These are phyloP conservation scores for Ctenosaura bakeri DNA, from an alignment of 2,797 vertebrate species.

Conservation along the genomic window DNA sequence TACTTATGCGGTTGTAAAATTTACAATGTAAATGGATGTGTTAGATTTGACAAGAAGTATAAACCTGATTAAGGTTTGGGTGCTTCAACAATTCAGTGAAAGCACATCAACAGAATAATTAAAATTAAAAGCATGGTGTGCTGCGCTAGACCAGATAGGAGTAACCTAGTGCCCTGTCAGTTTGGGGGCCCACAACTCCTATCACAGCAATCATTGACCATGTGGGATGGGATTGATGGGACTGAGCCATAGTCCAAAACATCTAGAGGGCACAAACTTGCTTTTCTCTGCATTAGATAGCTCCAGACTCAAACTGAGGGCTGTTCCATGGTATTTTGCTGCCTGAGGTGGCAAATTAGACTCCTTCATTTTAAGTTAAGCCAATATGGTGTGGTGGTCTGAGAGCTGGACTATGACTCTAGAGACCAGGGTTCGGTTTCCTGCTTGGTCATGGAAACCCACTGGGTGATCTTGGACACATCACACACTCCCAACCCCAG, in stretches of 20 bases:
- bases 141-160: background rate
- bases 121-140: background rate
- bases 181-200: background rate
- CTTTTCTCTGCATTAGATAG: background rate
- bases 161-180: too few relatives aligned
- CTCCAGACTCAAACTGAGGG: background rate
- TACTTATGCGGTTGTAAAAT: conserved; percentile 24
- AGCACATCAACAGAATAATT: background rate
- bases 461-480: too few relatives aligned
- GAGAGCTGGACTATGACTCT: too few relatives aligned
- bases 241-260: background rate
- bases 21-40: conserved; percentile 38
- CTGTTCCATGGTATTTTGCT: background rate
- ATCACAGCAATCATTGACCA: background rate
- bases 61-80: conserved; percentile 23
- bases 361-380: background rate
- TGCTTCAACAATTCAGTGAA: conserved; percentile 40
- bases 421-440: too few relatives aligned
- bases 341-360: background rate
- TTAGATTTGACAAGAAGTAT: conserved; percentile 53
- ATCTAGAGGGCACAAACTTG: background rate
- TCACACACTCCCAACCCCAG: too few relatives aligned
- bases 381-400: too few relatives aligned
- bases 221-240: too few relatives aligned
- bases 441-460: too few relatives aligned